Evolutionary conservation across 2,797 vertebrate species (phyloP).

Genomic region (Rhadinocentrus ornatus): DNA sequence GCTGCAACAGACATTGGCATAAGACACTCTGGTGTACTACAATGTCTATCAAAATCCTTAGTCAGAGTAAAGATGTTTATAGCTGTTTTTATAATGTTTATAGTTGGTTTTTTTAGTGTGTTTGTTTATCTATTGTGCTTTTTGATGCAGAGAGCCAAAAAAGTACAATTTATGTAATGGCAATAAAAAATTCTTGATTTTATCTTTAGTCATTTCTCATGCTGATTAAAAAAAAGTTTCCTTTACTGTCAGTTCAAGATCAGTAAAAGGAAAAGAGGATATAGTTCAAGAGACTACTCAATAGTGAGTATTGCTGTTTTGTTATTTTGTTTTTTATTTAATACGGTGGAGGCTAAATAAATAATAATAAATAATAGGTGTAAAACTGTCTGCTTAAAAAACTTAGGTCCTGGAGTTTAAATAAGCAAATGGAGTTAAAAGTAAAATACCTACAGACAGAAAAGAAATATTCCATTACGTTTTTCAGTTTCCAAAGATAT

Average conservation of each 20-base stretch:
- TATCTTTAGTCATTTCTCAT: too few relatives aligned
- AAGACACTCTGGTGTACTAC: conserved; percentile 38
- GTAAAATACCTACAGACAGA: neutral
- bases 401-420: too few relatives aligned
- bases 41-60: conserved; percentile 18
- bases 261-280: neutral
- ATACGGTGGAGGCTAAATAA: too few relatives aligned
- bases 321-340: too few relatives aligned
- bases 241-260: neutral
- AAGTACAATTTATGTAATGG: too few relatives aligned
- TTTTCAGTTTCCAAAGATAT: neutral
- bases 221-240: neutral
- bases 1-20: conserved; percentile 36
- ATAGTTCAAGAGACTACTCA: conserved; percentile 3
- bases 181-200: too few relatives aligned
- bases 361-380: too few relatives aligned
- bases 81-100: neutral
- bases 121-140: too few relatives aligned
- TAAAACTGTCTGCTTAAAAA: too few relatives aligned
- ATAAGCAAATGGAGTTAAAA: neutral
- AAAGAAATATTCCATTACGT: neutral
- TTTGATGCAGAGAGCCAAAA: too few relatives aligned
- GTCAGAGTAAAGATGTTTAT: conserved; percentile 2
- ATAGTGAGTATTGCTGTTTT: too few relatives aligned
- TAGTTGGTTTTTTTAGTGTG: neutral